These are phyloP conservation scores for Drosophila peninsularis DNA, from an alignment of 2,888 invertebrate species.

Conservation along the genomic window DNA sequence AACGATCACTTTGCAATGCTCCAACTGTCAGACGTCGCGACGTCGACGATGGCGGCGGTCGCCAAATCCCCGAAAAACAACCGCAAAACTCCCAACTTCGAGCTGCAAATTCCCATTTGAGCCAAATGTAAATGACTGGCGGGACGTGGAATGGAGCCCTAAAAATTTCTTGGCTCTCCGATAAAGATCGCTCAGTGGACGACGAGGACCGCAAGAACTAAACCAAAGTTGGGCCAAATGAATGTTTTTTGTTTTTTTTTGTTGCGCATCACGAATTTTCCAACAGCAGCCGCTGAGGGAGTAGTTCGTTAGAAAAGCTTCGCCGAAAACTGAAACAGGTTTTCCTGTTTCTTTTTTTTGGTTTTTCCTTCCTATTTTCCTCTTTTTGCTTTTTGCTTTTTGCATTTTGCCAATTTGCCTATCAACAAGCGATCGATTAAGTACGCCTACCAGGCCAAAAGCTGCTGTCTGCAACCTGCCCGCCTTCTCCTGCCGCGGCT, in stretches of 20 bases:
- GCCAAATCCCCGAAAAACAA: constrained; percentile 24
- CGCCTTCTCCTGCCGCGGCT: constrained; percentile 1
- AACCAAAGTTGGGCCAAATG: constrained; percentile 54
- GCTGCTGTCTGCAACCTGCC: constrained; percentile 21
- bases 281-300: constrained; percentile 40
- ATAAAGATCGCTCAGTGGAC: constrained; percentile 75
- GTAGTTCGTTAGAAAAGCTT: constrained; percentile 49
- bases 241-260: constrained; percentile 29
- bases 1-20: constrained; percentile 84
- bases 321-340: constrained; percentile 71
- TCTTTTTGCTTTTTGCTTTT: constrained; percentile 37
- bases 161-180: constrained; percentile 63
- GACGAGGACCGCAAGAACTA: constrained; percentile 49
- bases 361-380: not conserved
- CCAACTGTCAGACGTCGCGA: constrained; percentile 66
- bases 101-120: constrained; percentile 61
- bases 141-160: constrained; percentile 64
- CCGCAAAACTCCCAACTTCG: constrained; percentile 22
- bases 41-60: constrained; percentile 34
- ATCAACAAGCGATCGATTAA: constrained; percentile 82
- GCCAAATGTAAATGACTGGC: constrained; percentile 76
- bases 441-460: constrained; percentile 69
- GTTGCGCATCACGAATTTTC: constrained; percentile 79
- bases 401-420: constrained; percentile 81
- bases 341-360: constrained; percentile 41